Percentiles rank a stretch among this genome's conserved stretches.
Evolutionary conservation across 2,797 vertebrate genomes (phyloP).

Genomic region (Eutrigla gurnardus): DNA sequence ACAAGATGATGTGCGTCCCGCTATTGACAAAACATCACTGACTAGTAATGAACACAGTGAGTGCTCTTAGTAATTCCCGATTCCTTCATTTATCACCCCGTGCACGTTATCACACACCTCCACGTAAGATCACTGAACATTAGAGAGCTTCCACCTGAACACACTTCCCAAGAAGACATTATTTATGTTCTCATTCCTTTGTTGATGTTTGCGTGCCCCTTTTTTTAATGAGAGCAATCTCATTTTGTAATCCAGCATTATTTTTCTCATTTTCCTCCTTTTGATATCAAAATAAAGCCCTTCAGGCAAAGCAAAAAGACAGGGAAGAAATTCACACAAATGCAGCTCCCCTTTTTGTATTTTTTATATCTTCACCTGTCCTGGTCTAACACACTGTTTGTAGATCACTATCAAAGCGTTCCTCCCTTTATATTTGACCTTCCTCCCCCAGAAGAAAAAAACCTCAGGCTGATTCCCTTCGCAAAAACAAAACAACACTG

Average conservation of each 20-base stretch:
- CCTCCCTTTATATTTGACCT: slow-evolving; percentile 78
- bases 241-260: slow-evolving; percentile 66
- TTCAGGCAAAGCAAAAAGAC: slow-evolving; percentile 66
- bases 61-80: slow-evolving; percentile 65
- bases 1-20: slow-evolving; percentile 90
- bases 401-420: slow-evolving; percentile 80
- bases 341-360: slow-evolving; percentile 54
- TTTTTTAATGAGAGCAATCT: slow-evolving; percentile 67
- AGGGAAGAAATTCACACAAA: slow-evolving; percentile 61
- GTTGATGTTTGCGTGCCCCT: slow-evolving; percentile 34
- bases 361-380: slow-evolving; percentile 73
- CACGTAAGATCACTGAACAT: slow-evolving; percentile 45
- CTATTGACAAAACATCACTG: slow-evolving; percentile 94
- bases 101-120: slow-evolving; percentile 54
- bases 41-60: slow-evolving; percentile 88
- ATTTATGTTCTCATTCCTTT: slow-evolving; percentile 52
- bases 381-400: slow-evolving; percentile 76
- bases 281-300: slow-evolving; percentile 73
- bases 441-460: slow-evolving; percentile 71
- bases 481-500: slow-evolving; percentile 73
- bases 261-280: slow-evolving; percentile 64
- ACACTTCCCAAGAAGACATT: slow-evolving; percentile 37
- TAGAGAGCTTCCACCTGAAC: slow-evolving; percentile 30
- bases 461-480: slow-evolving; percentile 72
- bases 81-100: slow-evolving; percentile 69